phyloP scores from a whole-genome alignment of 2,113 vertebrate genomes.

The Melanerpes formicivorus region DNA sequence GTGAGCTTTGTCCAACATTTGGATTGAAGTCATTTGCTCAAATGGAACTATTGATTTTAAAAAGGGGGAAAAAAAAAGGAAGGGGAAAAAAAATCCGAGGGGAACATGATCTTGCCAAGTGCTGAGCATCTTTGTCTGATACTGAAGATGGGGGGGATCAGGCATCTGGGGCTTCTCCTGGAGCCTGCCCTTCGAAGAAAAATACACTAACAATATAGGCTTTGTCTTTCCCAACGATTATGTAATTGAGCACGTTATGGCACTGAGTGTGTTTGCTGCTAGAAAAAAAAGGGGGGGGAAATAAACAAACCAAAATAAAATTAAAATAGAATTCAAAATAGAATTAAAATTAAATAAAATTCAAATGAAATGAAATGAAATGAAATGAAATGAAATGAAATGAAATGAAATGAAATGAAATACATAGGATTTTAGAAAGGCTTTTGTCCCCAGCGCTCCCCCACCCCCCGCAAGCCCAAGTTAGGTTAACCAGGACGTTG shows the following conservation, averaged over 20 bases:
- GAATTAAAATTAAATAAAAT: not conserved
- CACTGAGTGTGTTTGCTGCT: not conserved
- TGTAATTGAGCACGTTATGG: constrained; percentile 54
- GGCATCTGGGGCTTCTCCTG: not conserved
- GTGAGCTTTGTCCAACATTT: not conserved
- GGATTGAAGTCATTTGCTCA: not conserved
- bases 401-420: too few relatives aligned
- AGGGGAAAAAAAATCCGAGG: not conserved
- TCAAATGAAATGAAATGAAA: too few relatives aligned
- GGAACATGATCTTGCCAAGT: not conserved
- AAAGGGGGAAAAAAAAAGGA: not conserved
- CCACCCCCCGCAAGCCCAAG: not conserved
- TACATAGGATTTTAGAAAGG: not conserved
- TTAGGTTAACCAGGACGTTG: constrained; percentile 12
- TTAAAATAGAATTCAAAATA: too few relatives aligned
- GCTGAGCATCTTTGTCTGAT: not conserved
- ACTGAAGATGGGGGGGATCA: not conserved
- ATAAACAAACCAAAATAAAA: too few relatives aligned
- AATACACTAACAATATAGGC: not conserved
- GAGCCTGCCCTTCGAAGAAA: constrained; percentile 28
- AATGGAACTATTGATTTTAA: not conserved
- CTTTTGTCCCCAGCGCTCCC: not conserved
- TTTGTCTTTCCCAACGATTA: constrained; percentile 56
- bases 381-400: too few relatives aligned
- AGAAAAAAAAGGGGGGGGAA: not conserved